These are phyloP conservation scores for Passer domesticus DNA, from an alignment of 2,113 vertebrate species.

Conservation along the genomic window DNA sequence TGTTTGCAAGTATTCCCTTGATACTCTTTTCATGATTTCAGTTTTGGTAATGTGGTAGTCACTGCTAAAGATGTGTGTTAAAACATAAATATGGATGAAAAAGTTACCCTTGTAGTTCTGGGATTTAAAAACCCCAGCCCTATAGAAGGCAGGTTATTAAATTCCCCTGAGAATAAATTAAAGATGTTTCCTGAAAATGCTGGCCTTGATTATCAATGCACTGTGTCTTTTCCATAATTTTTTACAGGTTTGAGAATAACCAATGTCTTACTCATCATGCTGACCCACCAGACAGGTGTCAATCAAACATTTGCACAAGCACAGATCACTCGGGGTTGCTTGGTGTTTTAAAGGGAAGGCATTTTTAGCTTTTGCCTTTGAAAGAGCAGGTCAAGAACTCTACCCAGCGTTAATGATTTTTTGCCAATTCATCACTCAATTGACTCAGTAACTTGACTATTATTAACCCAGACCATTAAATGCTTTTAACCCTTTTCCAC, in stretches of 20 bases:
- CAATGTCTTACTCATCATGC: not conserved
- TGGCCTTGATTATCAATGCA: not conserved
- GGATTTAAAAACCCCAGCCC: not conserved
- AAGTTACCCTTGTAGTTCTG: not conserved
- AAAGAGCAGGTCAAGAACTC: conserved; percentile 22
- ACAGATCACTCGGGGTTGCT: not conserved
- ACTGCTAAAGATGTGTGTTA: not conserved
- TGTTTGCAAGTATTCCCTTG: not conserved
- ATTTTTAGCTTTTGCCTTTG: conserved; percentile 29
- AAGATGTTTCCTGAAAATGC: not conserved
- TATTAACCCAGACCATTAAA: conserved; percentile 45
- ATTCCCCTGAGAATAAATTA: conserved; percentile 11
- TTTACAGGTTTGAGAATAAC: not conserved
- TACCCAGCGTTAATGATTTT: not conserved
- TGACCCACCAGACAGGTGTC: not conserved
- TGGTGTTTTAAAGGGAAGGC: not conserved
- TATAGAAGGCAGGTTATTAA: not conserved
- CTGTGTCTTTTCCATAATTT: not conserved
- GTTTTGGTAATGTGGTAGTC: not conserved
- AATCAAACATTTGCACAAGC: not conserved
- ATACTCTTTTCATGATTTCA: not conserved
- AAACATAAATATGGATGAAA: not conserved
- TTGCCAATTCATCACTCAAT: conserved; percentile 1
- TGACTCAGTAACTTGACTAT: conserved; percentile 28
- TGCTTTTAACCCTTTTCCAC: conserved; percentile 46